Conservation (phyloP, 2,888 invertebrate species). For the Heliconius aoede region DNA sequence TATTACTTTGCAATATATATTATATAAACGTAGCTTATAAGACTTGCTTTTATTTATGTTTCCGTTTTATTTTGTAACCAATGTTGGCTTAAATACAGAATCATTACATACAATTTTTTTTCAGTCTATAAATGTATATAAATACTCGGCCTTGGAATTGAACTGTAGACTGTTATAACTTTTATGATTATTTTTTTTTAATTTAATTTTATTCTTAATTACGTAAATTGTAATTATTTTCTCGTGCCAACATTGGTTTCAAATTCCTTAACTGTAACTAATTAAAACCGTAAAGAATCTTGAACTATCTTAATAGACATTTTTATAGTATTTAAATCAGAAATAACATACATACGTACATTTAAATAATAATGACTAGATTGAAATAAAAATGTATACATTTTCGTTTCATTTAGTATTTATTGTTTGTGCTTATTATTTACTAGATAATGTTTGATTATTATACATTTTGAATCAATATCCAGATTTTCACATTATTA, state of each 20-base stretch:
- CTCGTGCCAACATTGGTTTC: neutral
- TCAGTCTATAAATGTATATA: too few species aligned
- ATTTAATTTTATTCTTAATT: too few species aligned
- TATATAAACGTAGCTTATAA: neutral
- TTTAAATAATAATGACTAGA: too few species aligned
- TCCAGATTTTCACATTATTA: neutral
- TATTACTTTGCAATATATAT: constrained; percentile 7
- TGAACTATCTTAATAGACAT: neutral
- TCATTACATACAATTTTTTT: too few species aligned
- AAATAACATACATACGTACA: too few species aligned
- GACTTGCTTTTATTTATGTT: neutral
- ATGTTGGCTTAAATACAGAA: neutral
- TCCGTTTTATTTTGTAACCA: neutral
- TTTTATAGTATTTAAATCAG: neutral
- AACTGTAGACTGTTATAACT: too few species aligned
- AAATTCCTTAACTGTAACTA: neutral
- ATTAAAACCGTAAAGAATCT: neutral
- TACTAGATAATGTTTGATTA: neutral
- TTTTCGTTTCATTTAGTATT: neutral
- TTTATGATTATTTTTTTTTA: too few species aligned
- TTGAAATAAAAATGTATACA: neutral
- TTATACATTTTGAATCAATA: neutral
- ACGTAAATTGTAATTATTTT: too few species aligned
- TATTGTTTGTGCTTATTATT: neutral
- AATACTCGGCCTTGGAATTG: too few species aligned